Percentiles rank a stretch among this genome's conserved stretches.
phyloP scores from a whole-genome alignment of 2,797 vertebrate genomes.

The Xenops minutus region DNA sequence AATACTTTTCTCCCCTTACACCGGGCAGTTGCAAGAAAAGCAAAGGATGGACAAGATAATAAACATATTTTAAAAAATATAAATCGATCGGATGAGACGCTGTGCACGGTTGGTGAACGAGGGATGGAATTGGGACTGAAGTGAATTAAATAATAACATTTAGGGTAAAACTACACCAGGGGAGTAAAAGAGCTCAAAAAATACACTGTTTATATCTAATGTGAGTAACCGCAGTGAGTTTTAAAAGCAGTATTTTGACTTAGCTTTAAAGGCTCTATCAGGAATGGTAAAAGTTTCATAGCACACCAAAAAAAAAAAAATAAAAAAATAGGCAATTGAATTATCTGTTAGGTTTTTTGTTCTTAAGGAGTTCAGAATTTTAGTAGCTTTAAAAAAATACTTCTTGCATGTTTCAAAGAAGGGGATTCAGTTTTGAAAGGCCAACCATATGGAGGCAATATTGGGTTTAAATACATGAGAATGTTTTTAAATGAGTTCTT shows the following conservation, averaged over 20 bases:
- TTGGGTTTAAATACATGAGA: not conserved
- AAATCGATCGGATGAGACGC: not conserved
- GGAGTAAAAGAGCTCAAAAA: not conserved
- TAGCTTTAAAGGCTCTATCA: not conserved
- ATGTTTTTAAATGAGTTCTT: not conserved
- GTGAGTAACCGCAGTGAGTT: not conserved
- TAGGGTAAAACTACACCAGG: not conserved
- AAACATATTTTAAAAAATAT: not conserved
- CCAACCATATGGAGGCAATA: constrained; percentile 48
- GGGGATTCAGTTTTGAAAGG: constrained; percentile 13
- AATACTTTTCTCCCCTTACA: not conserved
- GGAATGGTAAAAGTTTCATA: constrained; percentile 18
- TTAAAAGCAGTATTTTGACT: not conserved
- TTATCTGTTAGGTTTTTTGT: not conserved
- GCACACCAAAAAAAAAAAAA: not conserved
- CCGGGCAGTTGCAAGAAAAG: not conserved
- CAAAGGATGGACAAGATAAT: not conserved
- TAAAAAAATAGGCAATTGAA: not conserved
- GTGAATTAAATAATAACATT: not conserved
- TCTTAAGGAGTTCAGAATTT: not conserved
- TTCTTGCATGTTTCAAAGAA: not conserved
- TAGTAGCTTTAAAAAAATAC: not conserved
- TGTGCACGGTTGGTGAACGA: not conserved
- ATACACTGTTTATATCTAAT: not conserved
- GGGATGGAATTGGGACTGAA: not conserved